Conservation (phyloP, 2,888 invertebrate species). For the Elmis aenea region DNA sequence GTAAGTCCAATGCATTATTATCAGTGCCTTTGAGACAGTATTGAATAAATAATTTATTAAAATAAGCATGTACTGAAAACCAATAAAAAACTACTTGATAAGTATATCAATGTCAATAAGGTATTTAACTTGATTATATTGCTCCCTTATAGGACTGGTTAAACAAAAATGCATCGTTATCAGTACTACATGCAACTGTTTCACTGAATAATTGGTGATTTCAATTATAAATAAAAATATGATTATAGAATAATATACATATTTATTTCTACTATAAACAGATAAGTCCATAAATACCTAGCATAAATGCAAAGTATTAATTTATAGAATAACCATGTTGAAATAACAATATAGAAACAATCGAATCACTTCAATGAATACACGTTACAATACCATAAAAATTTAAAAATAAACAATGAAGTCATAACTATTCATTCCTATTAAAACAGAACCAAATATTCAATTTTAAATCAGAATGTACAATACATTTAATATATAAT, state of each 20-base stretch:
- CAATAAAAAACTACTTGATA: too few relatives aligned
- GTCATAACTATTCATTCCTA: neutral
- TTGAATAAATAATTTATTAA: too few relatives aligned
- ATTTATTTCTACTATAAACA: constrained; percentile 28
- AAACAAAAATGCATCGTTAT: neutral
- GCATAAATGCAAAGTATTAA: constrained; percentile 12
- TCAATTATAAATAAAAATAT: constrained; percentile 1
- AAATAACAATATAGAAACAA: constrained; percentile 5
- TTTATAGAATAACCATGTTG: constrained; percentile 6
- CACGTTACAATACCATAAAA: constrained; percentile 8
- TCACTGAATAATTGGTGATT: neutral
- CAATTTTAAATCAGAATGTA: too few relatives aligned
- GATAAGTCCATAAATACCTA: constrained; percentile 31
- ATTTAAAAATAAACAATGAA: neutral
- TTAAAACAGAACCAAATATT: too few relatives aligned
- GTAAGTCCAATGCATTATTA: too few relatives aligned
- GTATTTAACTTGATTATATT: too few relatives aligned
- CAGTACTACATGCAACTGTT: neutral
- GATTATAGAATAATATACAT: constrained; percentile 23
- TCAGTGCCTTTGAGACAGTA: too few relatives aligned
- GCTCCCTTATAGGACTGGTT: too few relatives aligned
- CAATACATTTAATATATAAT: constrained; percentile 8
- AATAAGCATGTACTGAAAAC: too few relatives aligned
- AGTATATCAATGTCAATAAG: too few relatives aligned
- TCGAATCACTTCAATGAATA: constrained; percentile 4